These are phyloP conservation scores for Pyrrhosoma nymphula DNA, from an alignment of 2,888 invertebrate species.

Conservation along the genomic window DNA sequence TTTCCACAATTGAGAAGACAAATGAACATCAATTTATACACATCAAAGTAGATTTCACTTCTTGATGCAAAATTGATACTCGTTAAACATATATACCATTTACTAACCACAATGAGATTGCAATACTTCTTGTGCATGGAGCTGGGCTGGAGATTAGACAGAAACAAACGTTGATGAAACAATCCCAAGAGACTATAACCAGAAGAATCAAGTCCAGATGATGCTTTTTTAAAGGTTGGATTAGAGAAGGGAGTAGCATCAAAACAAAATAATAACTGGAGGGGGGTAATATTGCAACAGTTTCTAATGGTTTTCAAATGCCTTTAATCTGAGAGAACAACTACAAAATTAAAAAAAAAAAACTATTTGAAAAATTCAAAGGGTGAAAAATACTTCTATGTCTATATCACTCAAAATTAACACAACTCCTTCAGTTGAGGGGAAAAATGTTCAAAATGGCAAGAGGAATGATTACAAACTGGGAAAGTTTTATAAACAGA, in stretches of 20 bases:
- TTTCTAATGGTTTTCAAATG: neutral
- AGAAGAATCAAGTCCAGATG: constrained; percentile 62
- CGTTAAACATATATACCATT: constrained; percentile 51
- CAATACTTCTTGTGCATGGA: constrained; percentile 48
- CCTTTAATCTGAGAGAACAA: neutral
- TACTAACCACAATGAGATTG: constrained; percentile 57
- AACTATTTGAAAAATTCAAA: neutral
- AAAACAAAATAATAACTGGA: neutral
- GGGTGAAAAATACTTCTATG: constrained; percentile 8
- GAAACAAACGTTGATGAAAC: constrained; percentile 61
- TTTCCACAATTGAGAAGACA: constrained; percentile 61
- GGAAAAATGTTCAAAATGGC: neutral
- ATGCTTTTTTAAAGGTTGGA: constrained; percentile 24
- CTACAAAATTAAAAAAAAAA: neutral
- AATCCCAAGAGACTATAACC: constrained; percentile 62
- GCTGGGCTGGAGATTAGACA: constrained; percentile 46
- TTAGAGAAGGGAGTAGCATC: constrained; percentile 49
- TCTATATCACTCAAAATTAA: neutral
- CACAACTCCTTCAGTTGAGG: constrained; percentile 13
- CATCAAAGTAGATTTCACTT: constrained; percentile 56
- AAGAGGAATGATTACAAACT: neutral
- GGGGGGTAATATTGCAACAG: neutral
- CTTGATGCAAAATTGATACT: constrained; percentile 60
- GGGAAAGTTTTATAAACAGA: neutral
- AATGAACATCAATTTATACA: constrained; percentile 57